These are phyloP conservation scores for Catostomus latipinnis DNA, from an alignment of 2,797 vertebrate species.

Conservation along the genomic window DNA sequence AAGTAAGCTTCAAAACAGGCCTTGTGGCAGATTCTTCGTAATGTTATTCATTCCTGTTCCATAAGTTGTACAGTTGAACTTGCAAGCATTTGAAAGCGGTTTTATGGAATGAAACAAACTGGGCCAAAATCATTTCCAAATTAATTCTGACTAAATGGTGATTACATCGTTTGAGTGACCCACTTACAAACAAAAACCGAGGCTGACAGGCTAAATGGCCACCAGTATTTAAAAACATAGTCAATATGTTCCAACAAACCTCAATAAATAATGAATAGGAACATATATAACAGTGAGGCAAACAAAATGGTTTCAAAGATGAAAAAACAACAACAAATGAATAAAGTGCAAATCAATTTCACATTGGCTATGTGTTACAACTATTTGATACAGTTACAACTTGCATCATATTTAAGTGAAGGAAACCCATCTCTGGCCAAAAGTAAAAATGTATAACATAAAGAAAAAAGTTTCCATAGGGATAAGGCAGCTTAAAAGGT, in stretches of 20 bases:
- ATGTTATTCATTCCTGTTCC: not conserved
- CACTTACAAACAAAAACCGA: not conserved
- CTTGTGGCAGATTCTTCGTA: not conserved
- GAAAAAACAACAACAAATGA: constrained; percentile 16
- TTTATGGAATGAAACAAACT: not conserved
- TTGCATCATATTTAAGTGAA: not conserved
- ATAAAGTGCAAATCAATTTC: constrained; percentile 40
- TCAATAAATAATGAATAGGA: constrained; percentile 44
- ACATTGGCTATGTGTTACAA: constrained; percentile 7
- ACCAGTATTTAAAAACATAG: not conserved
- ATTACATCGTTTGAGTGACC: not conserved
- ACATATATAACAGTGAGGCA: not conserved
- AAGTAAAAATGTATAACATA: constrained; percentile 51
- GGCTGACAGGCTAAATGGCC: not conserved
- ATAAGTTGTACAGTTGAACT: not conserved
- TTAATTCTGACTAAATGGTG: not conserved
- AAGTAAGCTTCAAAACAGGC: constrained; percentile 10
- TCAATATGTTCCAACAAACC: constrained; percentile 19
- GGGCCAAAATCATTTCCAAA: not conserved
- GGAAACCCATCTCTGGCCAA: constrained; percentile 25
- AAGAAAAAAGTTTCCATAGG: constrained; percentile 59
- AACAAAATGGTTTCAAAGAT: not conserved
- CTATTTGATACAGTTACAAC: not conserved
- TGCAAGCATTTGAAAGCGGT: not conserved
- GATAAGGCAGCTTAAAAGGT: constrained; percentile 82